Conservation (phyloP, 2,888 invertebrate genomes). For the Drosophila heteroneura region DNA sequence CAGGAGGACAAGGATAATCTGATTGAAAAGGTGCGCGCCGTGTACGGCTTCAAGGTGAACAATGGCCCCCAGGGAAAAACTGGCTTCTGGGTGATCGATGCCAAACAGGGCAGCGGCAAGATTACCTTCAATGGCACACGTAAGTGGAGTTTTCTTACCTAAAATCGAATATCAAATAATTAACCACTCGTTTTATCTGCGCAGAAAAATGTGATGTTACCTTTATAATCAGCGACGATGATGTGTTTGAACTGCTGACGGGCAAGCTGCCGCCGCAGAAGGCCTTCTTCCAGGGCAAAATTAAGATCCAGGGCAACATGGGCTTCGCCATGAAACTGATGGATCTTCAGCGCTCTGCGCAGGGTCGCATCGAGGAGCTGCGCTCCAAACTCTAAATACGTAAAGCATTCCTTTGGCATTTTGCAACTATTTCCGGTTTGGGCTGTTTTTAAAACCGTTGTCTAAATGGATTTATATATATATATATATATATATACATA, state of each 20-base stretch:
- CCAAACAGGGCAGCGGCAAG: conserved; percentile 95
- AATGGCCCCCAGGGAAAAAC: conserved; percentile 90
- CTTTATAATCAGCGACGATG: conserved; percentile 94
- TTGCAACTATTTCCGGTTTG: conserved; percentile 23
- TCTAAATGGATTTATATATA: conserved; percentile 11
- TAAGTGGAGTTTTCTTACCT: conserved; percentile 32
- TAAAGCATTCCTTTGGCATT: conserved; percentile 12
- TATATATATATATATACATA: conserved; percentile 11
- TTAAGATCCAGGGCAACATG: conserved; percentile 98
- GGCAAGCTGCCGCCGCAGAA: conserved; percentile 98
- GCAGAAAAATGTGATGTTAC: conserved; percentile 94
- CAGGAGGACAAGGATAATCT: conserved; percentile 91
- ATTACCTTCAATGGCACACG: conserved; percentile 91
- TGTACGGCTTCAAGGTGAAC: conserved; percentile 95
- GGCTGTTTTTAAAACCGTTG: conserved; percentile 14
- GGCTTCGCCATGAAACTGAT: conserved; percentile 97
- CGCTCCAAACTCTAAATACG: conserved; percentile 90
- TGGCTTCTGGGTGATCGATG: conserved; percentile 96
- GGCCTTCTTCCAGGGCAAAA: conserved; percentile 98
- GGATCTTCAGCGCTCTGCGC: conserved; percentile 91
- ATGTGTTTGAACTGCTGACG: conserved; percentile 94
- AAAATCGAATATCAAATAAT: conserved; percentile 14
- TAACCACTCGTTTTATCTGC: not conserved
- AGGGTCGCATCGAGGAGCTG: conserved; percentile 90
- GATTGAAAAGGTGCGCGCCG: conserved; percentile 93